A percentile compares a stretch with the other conserved stretches of the same genome.
These are phyloP conservation scores for Pogonomyrmex barbatus DNA, from an alignment of 1,140 invertebrate genomes.

Conservation along the genomic window DNA sequence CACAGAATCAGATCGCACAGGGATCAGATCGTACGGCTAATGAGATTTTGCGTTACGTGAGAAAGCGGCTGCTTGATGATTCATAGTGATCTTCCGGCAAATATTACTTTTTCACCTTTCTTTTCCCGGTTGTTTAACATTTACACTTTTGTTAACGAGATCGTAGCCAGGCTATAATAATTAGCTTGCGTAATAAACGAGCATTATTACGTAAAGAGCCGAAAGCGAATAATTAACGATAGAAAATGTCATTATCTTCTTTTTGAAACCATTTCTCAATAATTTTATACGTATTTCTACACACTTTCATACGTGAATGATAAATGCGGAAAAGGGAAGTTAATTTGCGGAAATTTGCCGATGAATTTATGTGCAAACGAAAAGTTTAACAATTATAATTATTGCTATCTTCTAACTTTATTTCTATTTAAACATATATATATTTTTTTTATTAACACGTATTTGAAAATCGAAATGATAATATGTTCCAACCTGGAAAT, in stretches of 20 bases:
- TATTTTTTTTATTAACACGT: neutral
- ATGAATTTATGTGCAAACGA: neutral
- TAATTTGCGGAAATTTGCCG: neutral
- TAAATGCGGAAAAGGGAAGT: neutral
- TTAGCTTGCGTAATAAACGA: constrained; percentile 32
- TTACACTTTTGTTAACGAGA: constrained; percentile 30
- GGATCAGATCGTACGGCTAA: constrained; percentile 54
- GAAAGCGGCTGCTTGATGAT: constrained; percentile 50
- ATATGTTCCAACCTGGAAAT: constrained; percentile 22
- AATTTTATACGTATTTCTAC: constrained; percentile 9
- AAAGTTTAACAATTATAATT: constrained; percentile 13
- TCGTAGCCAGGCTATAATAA: neutral
- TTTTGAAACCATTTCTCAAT: neutral
- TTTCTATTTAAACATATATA: neutral
- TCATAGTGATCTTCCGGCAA: constrained; percentile 32
- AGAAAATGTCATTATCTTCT: neutral
- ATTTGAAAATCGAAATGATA: constrained; percentile 8
- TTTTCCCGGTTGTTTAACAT: constrained; percentile 15
- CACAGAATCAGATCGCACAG: constrained; percentile 22
- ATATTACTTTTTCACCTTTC: constrained; percentile 40
- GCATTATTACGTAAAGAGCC: too few species aligned
- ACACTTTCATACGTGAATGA: neutral
- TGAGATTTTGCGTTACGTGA: constrained; percentile 59
- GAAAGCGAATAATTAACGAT: constrained; percentile 33
- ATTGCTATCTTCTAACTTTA: neutral